phyloP scores from a whole-genome alignment of 1,140 invertebrate species.

The Psix sp. region DNA sequence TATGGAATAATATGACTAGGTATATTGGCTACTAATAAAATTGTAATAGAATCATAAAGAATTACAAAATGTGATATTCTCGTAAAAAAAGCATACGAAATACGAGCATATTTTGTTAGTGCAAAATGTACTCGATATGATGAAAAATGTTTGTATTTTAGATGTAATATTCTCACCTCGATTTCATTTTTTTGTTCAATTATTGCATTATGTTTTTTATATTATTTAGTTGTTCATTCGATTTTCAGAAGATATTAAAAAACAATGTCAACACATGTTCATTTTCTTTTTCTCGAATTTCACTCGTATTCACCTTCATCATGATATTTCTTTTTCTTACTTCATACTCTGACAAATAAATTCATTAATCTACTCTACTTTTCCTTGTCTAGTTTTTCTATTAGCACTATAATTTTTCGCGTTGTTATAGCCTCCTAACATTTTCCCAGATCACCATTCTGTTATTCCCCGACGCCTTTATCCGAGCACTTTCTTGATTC shows the following conservation, averaged over 20 bases:
- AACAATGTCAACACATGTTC: conserved; percentile 32
- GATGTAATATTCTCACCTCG: too few species aligned
- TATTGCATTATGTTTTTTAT: conserved; percentile 20
- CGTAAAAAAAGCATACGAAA: too few species aligned
- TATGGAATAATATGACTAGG: too few species aligned
- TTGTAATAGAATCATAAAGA: too few species aligned
- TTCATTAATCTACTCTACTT: conserved; percentile 31
- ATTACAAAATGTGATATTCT: too few species aligned
- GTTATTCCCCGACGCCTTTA: conserved; percentile 1
- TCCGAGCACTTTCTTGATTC: not conserved
- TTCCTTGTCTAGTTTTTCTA: conserved; percentile 21
- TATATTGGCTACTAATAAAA: too few species aligned
- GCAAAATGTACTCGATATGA: too few species aligned
- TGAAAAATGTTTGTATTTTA: too few species aligned
- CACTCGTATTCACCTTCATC: conserved; percentile 15
- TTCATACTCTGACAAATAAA: conserved; percentile 3
- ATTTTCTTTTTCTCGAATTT: conserved; percentile 10
- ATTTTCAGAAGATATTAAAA: conserved; percentile 20
- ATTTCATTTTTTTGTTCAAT: too few species aligned
- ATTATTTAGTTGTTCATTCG: conserved; percentile 29
- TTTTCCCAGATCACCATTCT: conserved; percentile 1
- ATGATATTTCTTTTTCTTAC: conserved; percentile 4
- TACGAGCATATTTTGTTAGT: too few species aligned
- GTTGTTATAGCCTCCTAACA: not conserved
- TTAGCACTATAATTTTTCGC: conserved; percentile 17